Evolutionary conservation across 2,113 vertebrate species (phyloP).

Genomic region (Macquaria australasica): DNA sequence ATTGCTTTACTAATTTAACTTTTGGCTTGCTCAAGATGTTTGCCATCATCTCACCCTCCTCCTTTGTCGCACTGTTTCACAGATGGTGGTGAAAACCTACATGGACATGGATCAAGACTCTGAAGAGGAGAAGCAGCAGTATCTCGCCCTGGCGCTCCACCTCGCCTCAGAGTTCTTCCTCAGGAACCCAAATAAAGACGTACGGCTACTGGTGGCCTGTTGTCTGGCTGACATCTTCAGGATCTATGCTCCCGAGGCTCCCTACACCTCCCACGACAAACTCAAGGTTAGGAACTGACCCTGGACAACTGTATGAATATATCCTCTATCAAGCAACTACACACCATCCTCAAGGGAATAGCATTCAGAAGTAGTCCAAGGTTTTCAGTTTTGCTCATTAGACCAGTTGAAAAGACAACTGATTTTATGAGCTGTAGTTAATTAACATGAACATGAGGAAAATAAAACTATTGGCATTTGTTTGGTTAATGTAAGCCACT

Average conservation of each 20-base stretch:
- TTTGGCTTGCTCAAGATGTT: neutral
- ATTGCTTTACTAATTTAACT: neutral
- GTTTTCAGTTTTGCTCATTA: neutral
- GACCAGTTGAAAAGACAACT: neutral
- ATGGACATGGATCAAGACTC: constrained; percentile 99
- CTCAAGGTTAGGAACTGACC: constrained; percentile 89
- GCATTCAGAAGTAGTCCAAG: neutral
- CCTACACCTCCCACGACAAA: constrained; percentile 99
- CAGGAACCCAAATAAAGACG: constrained; percentile 99
- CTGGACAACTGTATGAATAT: neutral
- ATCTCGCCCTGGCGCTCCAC: constrained; percentile 96
- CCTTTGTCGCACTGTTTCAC: constrained; percentile 31
- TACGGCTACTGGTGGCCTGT: constrained; percentile 97
- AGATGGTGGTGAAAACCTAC: constrained; percentile 99
- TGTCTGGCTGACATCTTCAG: constrained; percentile 99
- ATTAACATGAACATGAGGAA: neutral
- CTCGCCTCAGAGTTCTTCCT: constrained; percentile 99
- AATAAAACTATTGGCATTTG: neutral
- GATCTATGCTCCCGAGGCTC: constrained; percentile 99
- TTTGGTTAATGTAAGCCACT: neutral
- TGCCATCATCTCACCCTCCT: constrained; percentile 5
- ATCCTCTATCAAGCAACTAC: neutral
- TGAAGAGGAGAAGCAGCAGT: constrained; percentile 99
- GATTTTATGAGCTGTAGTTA: neutral
- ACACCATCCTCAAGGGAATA: neutral